These are phyloP conservation scores for Macrosiphum euphorbiae DNA, from an alignment of 2,888 invertebrate genomes.

Conservation along the genomic window DNA sequence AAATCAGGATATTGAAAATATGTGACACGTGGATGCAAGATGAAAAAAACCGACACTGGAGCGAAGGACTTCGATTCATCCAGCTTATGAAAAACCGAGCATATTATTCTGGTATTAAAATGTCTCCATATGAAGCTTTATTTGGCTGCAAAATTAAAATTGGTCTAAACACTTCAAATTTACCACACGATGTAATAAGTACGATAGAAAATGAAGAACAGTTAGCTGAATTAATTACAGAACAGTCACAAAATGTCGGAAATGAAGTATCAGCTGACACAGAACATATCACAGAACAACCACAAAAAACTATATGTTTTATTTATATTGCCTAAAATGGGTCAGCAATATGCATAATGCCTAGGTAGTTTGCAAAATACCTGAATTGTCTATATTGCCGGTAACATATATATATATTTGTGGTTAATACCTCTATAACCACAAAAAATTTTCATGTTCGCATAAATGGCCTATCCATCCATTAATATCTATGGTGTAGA, in stretches of 20 bases:
- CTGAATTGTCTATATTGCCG: no score
- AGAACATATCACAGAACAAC: not conserved
- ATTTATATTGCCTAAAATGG: no score
- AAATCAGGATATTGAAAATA: no score
- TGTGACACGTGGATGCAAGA: not conserved
- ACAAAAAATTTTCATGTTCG: no score
- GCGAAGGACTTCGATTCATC: not conserved
- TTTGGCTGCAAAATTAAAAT: constrained; percentile 8
- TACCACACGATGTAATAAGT: constrained; percentile 11
- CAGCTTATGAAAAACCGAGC: constrained; percentile 20
- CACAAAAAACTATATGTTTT: no score
- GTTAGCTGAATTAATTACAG: not conserved
- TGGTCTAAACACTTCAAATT: constrained; percentile 14
- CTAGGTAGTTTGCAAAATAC: no score
- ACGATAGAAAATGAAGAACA: constrained; percentile 13
- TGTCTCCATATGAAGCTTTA: constrained; percentile 14
- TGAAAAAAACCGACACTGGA: constrained; percentile 9
- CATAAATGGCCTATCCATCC: no score
- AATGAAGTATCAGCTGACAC: not conserved
- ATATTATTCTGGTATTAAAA: constrained; percentile 11
- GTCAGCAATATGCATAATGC: no score
- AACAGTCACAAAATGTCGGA: not conserved
- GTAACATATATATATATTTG: no score
- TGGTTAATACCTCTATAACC: no score
- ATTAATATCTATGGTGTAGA: no score